Evolutionary conservation across 2,113 vertebrate species (phyloP), one percentile per base, ranked within the genome.

Genomic region (Athene noctua): DNA sequence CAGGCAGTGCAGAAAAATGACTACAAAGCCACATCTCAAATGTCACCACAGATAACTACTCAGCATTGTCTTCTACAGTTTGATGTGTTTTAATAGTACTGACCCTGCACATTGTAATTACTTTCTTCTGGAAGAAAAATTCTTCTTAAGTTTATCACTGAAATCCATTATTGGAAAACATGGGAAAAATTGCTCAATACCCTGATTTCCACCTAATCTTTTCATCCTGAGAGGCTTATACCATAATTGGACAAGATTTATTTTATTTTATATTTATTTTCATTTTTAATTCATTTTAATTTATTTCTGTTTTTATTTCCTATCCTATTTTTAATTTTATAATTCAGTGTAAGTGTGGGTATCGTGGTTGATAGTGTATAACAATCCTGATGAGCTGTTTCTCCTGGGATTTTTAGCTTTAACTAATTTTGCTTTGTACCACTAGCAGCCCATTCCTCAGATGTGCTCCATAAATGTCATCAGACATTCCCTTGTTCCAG

Each of bases 401-500:
- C 78, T 85, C 66, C 40, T 4, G 21, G 27, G 78, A 63, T 85
- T 68, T 94, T 97, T 80, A 44, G 9, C 49, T 78, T 66, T 58
- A 71, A 71, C 42, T 59, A 40, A 32, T 88, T 94, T 96, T 92
- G 59, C n/a, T 84, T 71, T 86, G 47, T 93, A 52, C 21, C 20
- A 38, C 32, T 34, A 47, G 34, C 80, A 89, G 34, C n/a, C 55
- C 6, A 23, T 94, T 94, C 63, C 68, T 97, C 61, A 49, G 57
- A 74, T 52, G n/a, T 67, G 68, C 51, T 88, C 44, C 88, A 63
- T 81, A 86, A 96, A 86, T 84, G 65, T 84, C 86, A 93, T 88
- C 72, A 88, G 80, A 74, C 72, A 59, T 86, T 78, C 80, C 34
- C 80, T 81, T 74, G 21, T 49, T 88, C 59, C 36, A 47, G 38